phyloP scores from a whole-genome alignment of 2,888 invertebrate species.

The Coleophora flavipennella region DNA sequence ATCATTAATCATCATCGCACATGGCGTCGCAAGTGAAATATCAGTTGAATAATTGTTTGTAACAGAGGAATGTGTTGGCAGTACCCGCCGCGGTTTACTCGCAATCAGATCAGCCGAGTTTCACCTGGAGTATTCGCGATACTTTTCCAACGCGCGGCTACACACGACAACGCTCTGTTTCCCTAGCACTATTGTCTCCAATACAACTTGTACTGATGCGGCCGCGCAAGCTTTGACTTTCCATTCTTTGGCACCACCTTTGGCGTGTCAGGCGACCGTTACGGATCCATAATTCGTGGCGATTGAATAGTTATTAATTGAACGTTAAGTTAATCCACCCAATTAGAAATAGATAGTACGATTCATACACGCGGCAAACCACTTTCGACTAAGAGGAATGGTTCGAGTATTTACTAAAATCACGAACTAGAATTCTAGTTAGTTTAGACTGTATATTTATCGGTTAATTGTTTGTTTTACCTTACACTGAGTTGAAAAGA shows the following conservation, averaged over 20 bases:
- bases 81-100: slow-evolving; percentile 18
- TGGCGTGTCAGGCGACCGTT: slow-evolving; percentile 8
- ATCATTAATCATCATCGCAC: background rate
- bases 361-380: too few species aligned
- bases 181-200: slow-evolving; percentile 62
- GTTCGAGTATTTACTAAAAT: too few species aligned
- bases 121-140: slow-evolving; percentile 69
- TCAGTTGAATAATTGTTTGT: slow-evolving; percentile 37
- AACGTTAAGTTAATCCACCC: too few species aligned
- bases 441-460: too few species aligned
- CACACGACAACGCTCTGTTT: slow-evolving; percentile 69
- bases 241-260: slow-evolving; percentile 33
- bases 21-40: slow-evolving; percentile 26
- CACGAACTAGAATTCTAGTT: too few species aligned
- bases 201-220: slow-evolving; percentile 26
- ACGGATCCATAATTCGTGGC: background rate
- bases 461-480: too few species aligned
- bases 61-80: slow-evolving; percentile 50
- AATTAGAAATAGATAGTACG: too few species aligned
- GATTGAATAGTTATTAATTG: too few species aligned
- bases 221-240: slow-evolving; percentile 60
- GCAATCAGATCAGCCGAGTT: slow-evolving; percentile 67
- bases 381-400: too few species aligned
- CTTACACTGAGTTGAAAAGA: too few species aligned
- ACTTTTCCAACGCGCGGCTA: slow-evolving; percentile 70